Percentiles rank a stretch among this genome's conserved stretches.
phyloP scores from a whole-genome alignment of 2,888 invertebrate genomes.

The Eudasyphora cyanicolor region DNA sequence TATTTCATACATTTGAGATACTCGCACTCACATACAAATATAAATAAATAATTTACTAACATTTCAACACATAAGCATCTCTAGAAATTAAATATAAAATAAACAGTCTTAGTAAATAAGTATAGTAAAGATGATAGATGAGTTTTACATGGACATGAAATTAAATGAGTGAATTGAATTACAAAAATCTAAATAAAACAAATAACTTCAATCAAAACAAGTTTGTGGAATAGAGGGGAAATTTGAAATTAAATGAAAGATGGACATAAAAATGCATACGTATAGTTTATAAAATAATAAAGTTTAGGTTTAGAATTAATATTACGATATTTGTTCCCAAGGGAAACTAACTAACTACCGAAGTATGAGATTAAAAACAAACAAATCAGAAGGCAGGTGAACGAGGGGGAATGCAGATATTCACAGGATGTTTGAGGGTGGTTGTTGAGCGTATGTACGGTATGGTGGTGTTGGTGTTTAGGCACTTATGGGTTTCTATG shows the following conservation, averaged over 20 bases:
- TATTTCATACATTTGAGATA: constrained; percentile 13
- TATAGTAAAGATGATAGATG: background rate
- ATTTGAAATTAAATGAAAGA: background rate
- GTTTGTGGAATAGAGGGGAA: background rate
- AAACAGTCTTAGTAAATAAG: background rate
- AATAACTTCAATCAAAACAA: background rate
- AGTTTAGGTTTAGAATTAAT: constrained; percentile 3
- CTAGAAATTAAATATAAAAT: background rate
- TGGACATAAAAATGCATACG: background rate
- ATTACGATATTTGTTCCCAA: too few relatives aligned
- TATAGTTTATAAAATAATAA: background rate
- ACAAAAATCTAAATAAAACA: constrained; percentile 17
- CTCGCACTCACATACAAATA: constrained; percentile 25
- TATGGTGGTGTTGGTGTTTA: background rate
- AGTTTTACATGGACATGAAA: background rate
- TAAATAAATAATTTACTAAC: constrained; percentile 23
- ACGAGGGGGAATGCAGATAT: background rate
- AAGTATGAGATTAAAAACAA: constrained; percentile 5
- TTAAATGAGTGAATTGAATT: background rate
- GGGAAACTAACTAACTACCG: background rate
- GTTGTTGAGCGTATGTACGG: background rate
- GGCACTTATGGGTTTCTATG: constrained; percentile 20
- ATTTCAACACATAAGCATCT: constrained; percentile 10
- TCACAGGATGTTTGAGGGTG: background rate
- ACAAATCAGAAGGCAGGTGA: background rate